Percentiles rank a stretch among this genome's conserved stretches.
These are phyloP conservation scores for Lates calcarifer DNA, from an alignment of 2,113 vertebrate species.

Conservation along the genomic window DNA sequence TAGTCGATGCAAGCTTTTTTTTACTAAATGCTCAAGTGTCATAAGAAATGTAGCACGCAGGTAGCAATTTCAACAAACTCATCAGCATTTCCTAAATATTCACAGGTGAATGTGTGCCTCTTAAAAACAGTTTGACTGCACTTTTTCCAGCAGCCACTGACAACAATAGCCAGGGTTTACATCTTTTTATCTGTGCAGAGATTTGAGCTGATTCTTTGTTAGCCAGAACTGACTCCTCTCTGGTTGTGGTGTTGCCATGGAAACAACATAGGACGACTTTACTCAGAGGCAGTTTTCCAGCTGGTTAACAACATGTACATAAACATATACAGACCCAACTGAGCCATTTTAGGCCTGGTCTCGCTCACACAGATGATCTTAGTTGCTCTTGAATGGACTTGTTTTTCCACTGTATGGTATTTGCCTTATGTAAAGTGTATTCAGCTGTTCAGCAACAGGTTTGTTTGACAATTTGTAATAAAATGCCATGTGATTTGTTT, in stretches of 20 bases:
- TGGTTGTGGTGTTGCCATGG: constrained; percentile 50
- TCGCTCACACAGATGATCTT: too few species aligned
- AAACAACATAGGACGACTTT: constrained; percentile 43
- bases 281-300: constrained; percentile 16
- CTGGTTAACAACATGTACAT: constrained; percentile 8
- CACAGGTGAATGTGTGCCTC: background rate
- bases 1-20: background rate
- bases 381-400: background rate
- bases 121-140: background rate
- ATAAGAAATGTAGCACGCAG: background rate
- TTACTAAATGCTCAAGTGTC: background rate
- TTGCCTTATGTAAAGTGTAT: background rate
- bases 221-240: background rate
- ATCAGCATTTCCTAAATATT: background rate
- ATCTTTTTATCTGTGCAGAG: background rate
- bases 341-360: background rate
- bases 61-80: background rate
- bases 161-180: background rate
- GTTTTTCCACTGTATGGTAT: background rate
- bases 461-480: background rate
- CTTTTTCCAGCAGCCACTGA: background rate
- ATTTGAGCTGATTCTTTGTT: constrained; percentile 15
- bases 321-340: constrained; percentile 6
- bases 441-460: background rate
- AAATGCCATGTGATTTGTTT: background rate